Evolutionary conservation across 37 sponge, comb jelly and placozoan species (phyloP).

Genomic region (Petrosia ficiformis): DNA sequence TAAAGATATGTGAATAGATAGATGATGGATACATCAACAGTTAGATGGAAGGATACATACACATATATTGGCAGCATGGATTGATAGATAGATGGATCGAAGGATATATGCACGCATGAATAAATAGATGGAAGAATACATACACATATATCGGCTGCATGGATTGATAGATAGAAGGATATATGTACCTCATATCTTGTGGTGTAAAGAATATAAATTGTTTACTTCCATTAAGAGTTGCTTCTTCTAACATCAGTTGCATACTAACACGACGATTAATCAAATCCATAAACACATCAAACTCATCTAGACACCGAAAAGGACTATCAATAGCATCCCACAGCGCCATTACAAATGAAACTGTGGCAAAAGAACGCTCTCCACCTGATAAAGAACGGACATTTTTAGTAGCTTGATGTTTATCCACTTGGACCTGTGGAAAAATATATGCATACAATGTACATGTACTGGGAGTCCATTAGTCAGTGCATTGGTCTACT

Average conservation of each 20-base stretch:
- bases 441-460: not conserved
- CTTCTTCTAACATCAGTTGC: conserved; percentile 74
- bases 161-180: too few relatives aligned
- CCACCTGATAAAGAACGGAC: conserved; percentile 91
- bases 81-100: too few relatives aligned
- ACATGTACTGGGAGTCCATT: not conserved
- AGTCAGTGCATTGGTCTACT: too few relatives aligned
- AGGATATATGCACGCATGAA: too few relatives aligned
- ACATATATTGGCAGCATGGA: too few relatives aligned
- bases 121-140: too few relatives aligned
- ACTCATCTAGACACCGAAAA: conserved; percentile 94
- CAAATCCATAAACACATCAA: conserved; percentile 99
- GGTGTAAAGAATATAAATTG: conserved; percentile 87
- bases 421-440: not conserved
- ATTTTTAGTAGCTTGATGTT: conserved; percentile 69
- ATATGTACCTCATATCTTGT: conserved; percentile 79
- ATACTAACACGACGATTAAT: conserved; percentile 90
- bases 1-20: not conserved
- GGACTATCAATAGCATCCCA: conserved; percentile 98
- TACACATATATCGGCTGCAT: not conserved
- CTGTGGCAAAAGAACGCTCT: conserved; percentile 97
- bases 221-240: conserved; percentile 22
- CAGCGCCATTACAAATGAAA: conserved; percentile 94
- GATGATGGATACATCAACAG: too few relatives aligned
- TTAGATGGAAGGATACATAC: too few relatives aligned